A percentile compares a stretch with the other conserved stretches of the same genome.
phyloP scores from a whole-genome alignment of 2,888 invertebrate species.

The Eupithecia inturbata region DNA sequence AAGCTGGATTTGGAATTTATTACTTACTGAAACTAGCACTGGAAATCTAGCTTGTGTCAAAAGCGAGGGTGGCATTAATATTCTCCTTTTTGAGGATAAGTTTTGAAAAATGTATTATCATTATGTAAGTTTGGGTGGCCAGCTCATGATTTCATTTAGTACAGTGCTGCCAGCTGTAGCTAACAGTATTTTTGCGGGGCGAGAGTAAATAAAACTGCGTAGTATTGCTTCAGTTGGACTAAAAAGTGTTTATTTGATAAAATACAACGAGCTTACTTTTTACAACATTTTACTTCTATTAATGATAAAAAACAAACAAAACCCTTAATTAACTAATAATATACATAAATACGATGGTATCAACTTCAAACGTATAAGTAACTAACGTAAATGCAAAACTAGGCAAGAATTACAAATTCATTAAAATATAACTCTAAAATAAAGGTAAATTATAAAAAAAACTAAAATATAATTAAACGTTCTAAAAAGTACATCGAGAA shows the following conservation, averaged over 20 bases:
- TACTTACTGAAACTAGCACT: neutral
- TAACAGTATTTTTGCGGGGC: neutral
- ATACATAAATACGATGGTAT: conserved; percentile 84
- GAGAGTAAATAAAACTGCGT: conserved; percentile 72
- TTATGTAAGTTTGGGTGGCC: neutral
- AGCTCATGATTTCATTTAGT: neutral
- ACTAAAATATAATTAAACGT: conserved; percentile 60
- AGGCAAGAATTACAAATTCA: conserved; percentile 81
- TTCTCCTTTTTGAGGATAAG: neutral
- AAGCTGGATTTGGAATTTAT: neutral
- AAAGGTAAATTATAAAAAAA: conserved; percentile 59
- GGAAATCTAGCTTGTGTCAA: neutral
- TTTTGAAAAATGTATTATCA: neutral
- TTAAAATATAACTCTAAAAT: conserved; percentile 70
- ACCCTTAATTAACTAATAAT: conserved; percentile 82
- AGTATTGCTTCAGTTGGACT: conserved; percentile 84
- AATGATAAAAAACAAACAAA: conserved; percentile 84
- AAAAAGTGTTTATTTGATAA: conserved; percentile 85
- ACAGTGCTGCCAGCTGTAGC: neutral
- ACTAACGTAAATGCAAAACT: conserved; percentile 83
- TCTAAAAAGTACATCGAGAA: conserved; percentile 74
- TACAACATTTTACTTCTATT: conserved; percentile 84
- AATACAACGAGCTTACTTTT: conserved; percentile 85
- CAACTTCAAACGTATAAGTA: conserved; percentile 81
- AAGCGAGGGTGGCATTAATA: neutral